Base-by-base conservation (phyloP, 2,797 vertebrate species). In the Sternotherus odoratus region DNA sequence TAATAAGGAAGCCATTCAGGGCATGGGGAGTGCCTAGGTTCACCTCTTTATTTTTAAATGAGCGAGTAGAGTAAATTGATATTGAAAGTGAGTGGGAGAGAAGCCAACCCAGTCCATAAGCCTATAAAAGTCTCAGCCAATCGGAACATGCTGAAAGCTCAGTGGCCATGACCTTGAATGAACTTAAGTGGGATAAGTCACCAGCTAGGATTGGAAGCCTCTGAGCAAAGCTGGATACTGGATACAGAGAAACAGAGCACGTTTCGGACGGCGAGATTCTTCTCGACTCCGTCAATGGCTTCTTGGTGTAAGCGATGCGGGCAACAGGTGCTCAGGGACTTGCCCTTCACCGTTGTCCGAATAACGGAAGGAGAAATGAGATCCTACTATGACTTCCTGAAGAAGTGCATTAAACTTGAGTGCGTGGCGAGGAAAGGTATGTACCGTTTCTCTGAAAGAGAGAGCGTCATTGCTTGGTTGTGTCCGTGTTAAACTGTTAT, bases 341-440 rank as follows among this genome's bases (percentile, higher is more conserved):
- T 95, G 8, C 97, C 98, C 82, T 99, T 98, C 89, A 98, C 98
- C 49, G 93, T 97, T n/a, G 97, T 99, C 85, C 98, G 98, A 94
- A 99, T 99, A 96, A 98, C 98, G 30, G 97, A 98, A 36, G 98
- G 97, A 53, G 99, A 99, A 98, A 99, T 99, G 99, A 98, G 98
- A 95, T 98, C 98, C 23, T 99, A 99, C 39, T 97, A 98, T 93
- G 97, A 91, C 95, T 98, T 99, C 95, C 95, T 99, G 91, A 97
- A 92, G 95, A 98, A 97, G 94, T 99, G 99, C 96, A 48, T 97
- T 96, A 97, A 97, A 77, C 96, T 98, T 48, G 98, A 98, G 83
- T 85, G 56, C 46, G 92, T 97, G 90, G 90, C 94, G n/a, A 87
- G 86, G 72, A 97, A 96, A 98, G 98, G 98, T 98, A 99, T 56